Percentiles rank a stretch among this genome's conserved stretches.
Evolutionary conservation across 2,888 invertebrate genomes (phyloP).

Genomic region (Nasonovia ribisnigri): DNA sequence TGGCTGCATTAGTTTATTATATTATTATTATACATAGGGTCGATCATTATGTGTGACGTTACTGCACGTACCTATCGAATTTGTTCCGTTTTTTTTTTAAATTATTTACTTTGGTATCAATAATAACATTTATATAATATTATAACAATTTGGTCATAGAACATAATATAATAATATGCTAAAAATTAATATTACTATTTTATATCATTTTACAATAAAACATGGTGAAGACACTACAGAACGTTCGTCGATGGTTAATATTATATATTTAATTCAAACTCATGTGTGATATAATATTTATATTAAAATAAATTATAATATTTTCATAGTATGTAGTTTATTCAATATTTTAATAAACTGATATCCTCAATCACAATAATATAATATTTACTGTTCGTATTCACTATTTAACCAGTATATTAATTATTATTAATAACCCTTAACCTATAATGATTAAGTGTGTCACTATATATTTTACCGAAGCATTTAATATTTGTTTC

Average conservation of each 20-base stretch:
- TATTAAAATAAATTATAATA: background rate
- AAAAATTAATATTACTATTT: background rate
- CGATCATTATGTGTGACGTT: background rate
- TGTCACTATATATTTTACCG: background rate
- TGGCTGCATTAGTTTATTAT: background rate
- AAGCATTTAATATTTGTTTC: background rate
- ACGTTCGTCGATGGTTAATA: background rate
- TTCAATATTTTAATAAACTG: background rate
- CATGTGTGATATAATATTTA: background rate
- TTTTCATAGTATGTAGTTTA: background rate
- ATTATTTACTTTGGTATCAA: background rate
- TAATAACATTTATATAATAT: background rate
- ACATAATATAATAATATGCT: background rate
- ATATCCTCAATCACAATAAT: background rate
- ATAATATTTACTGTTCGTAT: background rate
- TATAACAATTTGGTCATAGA: background rate
- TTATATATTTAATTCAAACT: background rate
- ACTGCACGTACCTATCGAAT: background rate
- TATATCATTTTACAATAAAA: background rate
- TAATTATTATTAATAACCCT: background rate
- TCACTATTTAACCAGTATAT: background rate
- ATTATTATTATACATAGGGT: background rate
- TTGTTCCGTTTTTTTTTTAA: background rate
- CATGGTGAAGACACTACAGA: background rate
- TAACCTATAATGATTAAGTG: background rate